A percentile compares a stretch with the other conserved stretches of the same genome.
phyloP scores from a whole-genome alignment of 2,113 vertebrate species.

The Nestor notabilis region DNA sequence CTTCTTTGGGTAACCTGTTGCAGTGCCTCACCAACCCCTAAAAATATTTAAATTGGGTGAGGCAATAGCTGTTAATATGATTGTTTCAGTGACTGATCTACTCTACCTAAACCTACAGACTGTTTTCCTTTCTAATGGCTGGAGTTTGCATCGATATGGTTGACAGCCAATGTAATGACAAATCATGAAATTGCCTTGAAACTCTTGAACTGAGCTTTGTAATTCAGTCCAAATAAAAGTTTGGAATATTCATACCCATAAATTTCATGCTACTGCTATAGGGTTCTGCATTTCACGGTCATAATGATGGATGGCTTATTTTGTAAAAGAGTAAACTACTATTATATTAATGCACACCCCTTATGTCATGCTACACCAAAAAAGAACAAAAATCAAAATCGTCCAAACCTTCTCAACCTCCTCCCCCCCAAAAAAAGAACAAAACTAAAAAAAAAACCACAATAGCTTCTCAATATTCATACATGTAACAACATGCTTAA shows the following conservation, averaged over 20 bases:
- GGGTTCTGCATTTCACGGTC: background rate
- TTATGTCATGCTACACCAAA: background rate
- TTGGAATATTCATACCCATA: background rate
- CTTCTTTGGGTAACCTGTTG: too few relatives aligned
- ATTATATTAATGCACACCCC: background rate
- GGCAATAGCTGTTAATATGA: background rate
- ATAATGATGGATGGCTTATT: background rate
- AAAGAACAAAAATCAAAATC: background rate
- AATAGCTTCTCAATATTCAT: background rate
- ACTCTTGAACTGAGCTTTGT: background rate
- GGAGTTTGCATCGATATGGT: background rate
- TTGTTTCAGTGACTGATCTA: background rate
- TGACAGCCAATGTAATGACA: background rate
- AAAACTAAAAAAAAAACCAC: accelerated
- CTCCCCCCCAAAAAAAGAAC: background rate
- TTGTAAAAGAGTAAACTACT: background rate
- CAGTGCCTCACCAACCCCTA: background rate
- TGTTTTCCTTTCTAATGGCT: background rate
- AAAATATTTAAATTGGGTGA: background rate
- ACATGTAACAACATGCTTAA: background rate
- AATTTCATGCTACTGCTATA: background rate
- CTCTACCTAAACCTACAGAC: background rate
- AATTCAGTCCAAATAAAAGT: background rate
- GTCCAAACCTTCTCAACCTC: background rate
- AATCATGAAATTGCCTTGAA: background rate